phyloP scores from a whole-genome alignment of 2,113 vertebrate genomes.

The Columbina picui region DNA sequence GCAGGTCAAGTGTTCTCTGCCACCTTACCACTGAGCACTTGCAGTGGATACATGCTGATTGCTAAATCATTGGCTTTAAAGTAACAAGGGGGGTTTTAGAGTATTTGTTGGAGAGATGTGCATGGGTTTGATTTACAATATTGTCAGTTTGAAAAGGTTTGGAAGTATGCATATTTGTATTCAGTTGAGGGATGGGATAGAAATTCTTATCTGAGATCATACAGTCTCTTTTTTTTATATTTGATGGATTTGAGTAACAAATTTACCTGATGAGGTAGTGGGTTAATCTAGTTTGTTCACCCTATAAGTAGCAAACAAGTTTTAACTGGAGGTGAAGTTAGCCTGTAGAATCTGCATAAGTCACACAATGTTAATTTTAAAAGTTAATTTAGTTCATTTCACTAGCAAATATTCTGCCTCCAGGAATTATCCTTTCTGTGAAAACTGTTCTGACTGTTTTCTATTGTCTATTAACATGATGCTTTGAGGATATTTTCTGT shows the following conservation, averaged over 20 bases:
- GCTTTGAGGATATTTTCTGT: conserved; percentile 13
- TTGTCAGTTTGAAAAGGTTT: neutral
- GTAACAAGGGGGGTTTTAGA: neutral
- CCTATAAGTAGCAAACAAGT: neutral
- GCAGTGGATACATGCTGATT: neutral
- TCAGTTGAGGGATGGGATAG: neutral
- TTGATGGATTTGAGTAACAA: neutral
- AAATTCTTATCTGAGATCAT: neutral
- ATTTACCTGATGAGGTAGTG: neutral
- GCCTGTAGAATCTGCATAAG: neutral
- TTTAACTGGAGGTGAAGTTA: neutral
- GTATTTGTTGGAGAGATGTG: neutral
- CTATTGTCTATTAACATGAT: conserved; percentile 8
- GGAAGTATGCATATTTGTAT: neutral
- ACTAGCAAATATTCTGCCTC: conserved; percentile 10
- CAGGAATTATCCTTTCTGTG: conserved; percentile 18
- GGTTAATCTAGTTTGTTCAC: neutral
- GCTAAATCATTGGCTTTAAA: neutral
- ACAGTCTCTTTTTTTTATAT: rapidly evolving
- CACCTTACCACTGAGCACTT: neutral
- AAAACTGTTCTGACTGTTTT: conserved; percentile 24
- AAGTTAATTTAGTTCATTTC: conserved; percentile 32
- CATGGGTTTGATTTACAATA: neutral
- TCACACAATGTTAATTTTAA: neutral
- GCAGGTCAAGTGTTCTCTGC: neutral